phyloP scores from a whole-genome alignment of 1,140 invertebrate species.

The Tachypleus tridentatus region DNA sequence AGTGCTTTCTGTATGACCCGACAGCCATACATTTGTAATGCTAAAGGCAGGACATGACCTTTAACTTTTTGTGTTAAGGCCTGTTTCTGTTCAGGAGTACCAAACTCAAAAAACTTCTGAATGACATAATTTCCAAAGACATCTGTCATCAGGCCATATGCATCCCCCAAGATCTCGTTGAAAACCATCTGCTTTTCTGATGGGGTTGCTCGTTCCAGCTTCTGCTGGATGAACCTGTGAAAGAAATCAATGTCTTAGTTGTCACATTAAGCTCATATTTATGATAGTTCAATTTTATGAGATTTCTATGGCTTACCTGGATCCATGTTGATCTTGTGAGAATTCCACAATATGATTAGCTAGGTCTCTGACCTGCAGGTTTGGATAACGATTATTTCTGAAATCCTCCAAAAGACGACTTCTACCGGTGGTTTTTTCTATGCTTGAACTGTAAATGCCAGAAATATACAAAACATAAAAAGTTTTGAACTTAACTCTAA shows the following conservation, averaged over 20 bases:
- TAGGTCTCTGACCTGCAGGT: conserved; percentile 82
- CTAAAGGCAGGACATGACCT: conserved; percentile 89
- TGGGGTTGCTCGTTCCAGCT: conserved; percentile 86
- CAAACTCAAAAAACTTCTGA: conserved; percentile 99
- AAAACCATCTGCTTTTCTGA: conserved; percentile 98
- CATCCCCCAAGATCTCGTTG: conserved; percentile 86
- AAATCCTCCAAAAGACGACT: conserved; percentile 89
- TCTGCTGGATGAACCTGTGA: conserved; percentile 87
- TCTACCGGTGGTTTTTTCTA: conserved; percentile 50
- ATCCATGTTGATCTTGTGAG: conserved; percentile 99
- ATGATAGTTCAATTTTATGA: too few relatives aligned
- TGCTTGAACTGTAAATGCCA: conserved; percentile 11
- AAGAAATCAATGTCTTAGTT: too few relatives aligned
- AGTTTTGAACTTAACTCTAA: too few relatives aligned
- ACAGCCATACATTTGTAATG: conserved; percentile 99
- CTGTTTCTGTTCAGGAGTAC: conserved; percentile 92
- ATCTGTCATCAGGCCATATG: conserved; percentile 98
- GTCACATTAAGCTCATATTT: too few relatives aligned
- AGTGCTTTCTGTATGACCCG: conserved; percentile 98
- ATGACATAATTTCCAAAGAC: conserved; percentile 99
- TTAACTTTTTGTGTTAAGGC: conserved; percentile 79
- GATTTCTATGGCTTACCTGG: conserved; percentile 39
- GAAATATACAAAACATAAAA: too few relatives aligned
- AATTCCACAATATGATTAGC: conserved; percentile 94
- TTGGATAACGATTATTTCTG: conserved; percentile 68